Evolutionary conservation across 2,113 vertebrate genomes (phyloP).

Genomic region (Amphiprion percula): DNA sequence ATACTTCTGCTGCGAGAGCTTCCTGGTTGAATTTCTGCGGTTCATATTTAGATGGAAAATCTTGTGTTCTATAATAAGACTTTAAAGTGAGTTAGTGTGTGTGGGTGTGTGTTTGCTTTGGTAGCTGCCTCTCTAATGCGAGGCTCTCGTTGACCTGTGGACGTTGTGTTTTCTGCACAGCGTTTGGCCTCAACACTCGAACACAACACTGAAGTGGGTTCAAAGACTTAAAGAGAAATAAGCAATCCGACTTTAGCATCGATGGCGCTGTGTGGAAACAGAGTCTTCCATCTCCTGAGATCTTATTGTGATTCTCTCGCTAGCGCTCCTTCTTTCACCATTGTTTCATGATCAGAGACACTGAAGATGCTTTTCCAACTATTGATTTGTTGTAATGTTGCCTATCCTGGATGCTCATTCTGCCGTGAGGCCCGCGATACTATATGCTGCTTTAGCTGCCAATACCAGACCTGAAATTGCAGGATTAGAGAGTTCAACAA

Average conservation of each 20-base stretch:
- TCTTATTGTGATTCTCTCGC: background rate
- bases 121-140: slow-evolving; percentile 12
- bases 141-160: slow-evolving; percentile 35
- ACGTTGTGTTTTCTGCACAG: slow-evolving; percentile 14
- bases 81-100: background rate
- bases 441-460: background rate
- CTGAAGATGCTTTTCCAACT: slow-evolving; percentile 22
- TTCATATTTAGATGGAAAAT: slow-evolving; percentile 3
- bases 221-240: slow-evolving; percentile 33
- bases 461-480: slow-evolving; percentile 28
- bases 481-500: slow-evolving; percentile 4
- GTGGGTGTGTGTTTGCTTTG: slow-evolving; percentile 19
- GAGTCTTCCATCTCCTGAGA: background rate
- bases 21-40: background rate
- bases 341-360: slow-evolving; percentile 31
- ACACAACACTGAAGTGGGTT: slow-evolving; percentile 31
- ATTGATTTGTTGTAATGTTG: slow-evolving; percentile 44
- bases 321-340: background rate
- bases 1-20: background rate
- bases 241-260: slow-evolving; percentile 1
- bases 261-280: background rate
- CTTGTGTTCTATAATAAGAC: slow-evolving; percentile 1
- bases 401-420: slow-evolving; percentile 7
- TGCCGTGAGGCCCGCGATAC: background rate
- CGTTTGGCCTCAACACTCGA: slow-evolving; percentile 30